These are phyloP conservation scores for Papilio gigon DNA, from an alignment of 2,888 invertebrate genomes.

Conservation along the genomic window DNA sequence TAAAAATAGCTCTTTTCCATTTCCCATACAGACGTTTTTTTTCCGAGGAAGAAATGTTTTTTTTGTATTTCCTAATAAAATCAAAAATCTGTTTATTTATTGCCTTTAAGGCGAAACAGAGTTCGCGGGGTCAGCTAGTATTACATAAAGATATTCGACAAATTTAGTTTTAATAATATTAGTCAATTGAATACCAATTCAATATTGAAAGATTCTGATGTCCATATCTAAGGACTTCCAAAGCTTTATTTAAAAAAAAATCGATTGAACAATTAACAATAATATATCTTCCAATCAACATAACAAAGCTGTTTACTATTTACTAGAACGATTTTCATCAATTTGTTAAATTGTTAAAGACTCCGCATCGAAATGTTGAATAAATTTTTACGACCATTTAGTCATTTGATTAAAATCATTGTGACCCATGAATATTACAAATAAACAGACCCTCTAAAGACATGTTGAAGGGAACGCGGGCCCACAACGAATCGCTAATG, in stretches of 20 bases:
- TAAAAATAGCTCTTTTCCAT: no score
- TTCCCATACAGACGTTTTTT: no score
- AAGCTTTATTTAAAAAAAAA: not conserved
- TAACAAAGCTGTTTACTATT: conserved; percentile 18
- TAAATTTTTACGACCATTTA: conserved; percentile 39
- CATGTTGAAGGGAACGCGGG: conserved; percentile 43
- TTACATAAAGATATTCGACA: no score
- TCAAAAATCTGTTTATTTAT: no score
- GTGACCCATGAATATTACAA: conserved; percentile 42
- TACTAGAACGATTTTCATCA: conserved; percentile 10
- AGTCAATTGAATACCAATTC: not conserved
- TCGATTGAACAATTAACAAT: not conserved
- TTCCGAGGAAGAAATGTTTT: no score
- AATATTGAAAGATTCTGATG: not conserved
- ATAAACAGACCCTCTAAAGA: conserved; percentile 41
- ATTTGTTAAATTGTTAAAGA: conserved; percentile 24
- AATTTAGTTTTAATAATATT: no score
- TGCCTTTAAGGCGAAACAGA: no score
- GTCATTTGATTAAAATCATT: conserved; percentile 37
- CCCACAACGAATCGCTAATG: conserved; percentile 73
- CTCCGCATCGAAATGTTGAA: conserved; percentile 33
- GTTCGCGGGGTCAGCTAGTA: no score
- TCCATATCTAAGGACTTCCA: not conserved
- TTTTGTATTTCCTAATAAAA: no score
- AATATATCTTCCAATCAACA: conserved; percentile 18